Evolutionary conservation across 2,797 vertebrate genomes (phyloP), one percentile per base, ranked within the genome.

Genomic region (Holocentrus rufus): DNA sequence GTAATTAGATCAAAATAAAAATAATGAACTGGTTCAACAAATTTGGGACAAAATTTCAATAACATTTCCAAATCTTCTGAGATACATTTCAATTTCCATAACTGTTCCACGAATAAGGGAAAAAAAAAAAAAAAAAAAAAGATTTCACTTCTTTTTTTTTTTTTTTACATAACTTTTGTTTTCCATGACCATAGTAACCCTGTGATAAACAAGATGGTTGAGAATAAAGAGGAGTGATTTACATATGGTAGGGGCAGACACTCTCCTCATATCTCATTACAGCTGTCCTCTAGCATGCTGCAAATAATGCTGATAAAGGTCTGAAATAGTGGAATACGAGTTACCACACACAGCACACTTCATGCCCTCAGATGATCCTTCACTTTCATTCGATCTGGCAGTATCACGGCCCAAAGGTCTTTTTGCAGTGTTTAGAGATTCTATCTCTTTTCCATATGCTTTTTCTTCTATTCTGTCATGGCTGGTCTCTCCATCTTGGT

Each of bases 281-380:
- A 94, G 65, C 74, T 94, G 89, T 39, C 93, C 93, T 86, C 92
- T 87, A 5, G 94, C 93, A 64, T 95, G 94, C 85, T 93, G 86
- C 65, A 95, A 79, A 81, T 95, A 95, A 89, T 95, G 94, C 3
- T 92, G 89, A 76, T 94, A 93, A 47, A 95, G 90, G 53, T 92
- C 91, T 73, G 91, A 85, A 70, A 95, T 87, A 13, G 81, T 63
- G 61, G 78, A 4, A 81, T 91, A 94, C 3, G 72, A 14, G 20
- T 79, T 79, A 0, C 89, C 90, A 74, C 94, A 95, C 60, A 94
- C 88, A 0, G 91, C 89, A 68, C 94, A 95, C 30, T 77, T 65
- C 0, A 92, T 82, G 6, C 71, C 77, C 2, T 83, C 88, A 20
- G 79, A 60, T 10, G 79, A 44, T 1, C 9, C 83, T 34, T 76